phyloP scores from a whole-genome alignment of 2,113 vertebrate species.

The Trogon melanurus region DNA sequence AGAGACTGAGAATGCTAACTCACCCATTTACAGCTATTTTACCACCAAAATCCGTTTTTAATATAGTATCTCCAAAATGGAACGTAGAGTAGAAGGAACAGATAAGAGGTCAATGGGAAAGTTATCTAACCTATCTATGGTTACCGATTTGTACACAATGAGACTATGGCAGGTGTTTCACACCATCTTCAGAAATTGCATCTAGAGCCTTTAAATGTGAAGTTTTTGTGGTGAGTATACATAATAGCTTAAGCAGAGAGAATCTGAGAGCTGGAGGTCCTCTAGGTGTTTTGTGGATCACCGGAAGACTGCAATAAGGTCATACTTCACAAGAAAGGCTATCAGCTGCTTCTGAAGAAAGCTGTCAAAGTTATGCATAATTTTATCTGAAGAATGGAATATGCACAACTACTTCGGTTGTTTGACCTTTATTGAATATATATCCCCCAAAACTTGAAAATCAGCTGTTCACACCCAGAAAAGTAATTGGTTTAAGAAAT shows the following conservation, averaged over 20 bases:
- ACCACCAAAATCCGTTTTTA: neutral
- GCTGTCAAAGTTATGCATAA: neutral
- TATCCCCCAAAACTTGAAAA: neutral
- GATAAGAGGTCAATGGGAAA: neutral
- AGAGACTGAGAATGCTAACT: neutral
- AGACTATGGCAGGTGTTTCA: neutral
- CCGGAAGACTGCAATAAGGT: neutral
- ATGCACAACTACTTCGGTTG: neutral
- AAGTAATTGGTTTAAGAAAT: neutral
- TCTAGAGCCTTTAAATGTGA: neutral
- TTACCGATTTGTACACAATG: neutral
- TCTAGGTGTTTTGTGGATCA: neutral
- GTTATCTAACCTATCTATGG: neutral
- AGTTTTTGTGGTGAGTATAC: neutral
- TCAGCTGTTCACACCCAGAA: neutral
- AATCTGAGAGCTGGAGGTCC: neutral
- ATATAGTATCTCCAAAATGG: neutral
- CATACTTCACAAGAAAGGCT: neutral
- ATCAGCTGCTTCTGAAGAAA: neutral
- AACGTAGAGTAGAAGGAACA: neutral
- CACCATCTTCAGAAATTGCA: neutral
- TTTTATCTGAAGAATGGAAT: neutral
- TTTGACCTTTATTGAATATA: neutral
- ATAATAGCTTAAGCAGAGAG: neutral
- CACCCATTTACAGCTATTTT: neutral